Conservation (phyloP, 2,797 vertebrate genomes). For the Triplophysa bombifrons region DNA sequence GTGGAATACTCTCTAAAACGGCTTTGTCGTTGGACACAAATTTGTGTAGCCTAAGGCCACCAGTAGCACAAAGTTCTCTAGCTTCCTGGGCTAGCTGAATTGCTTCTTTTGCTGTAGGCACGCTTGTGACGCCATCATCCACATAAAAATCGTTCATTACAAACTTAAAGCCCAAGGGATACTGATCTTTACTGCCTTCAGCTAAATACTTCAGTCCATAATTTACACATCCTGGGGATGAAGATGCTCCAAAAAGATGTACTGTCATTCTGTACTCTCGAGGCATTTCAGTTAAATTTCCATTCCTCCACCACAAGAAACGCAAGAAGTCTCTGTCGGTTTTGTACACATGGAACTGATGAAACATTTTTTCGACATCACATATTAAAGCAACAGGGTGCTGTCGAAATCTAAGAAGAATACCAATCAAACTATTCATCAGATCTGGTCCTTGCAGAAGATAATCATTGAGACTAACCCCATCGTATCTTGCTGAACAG, state of each 20-base stretch:
- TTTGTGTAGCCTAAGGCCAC: conserved; percentile 42
- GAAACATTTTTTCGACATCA: conserved; percentile 28
- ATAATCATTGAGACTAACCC: background rate
- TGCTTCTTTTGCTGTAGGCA: conserved; percentile 20
- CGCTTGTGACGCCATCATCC: conserved; percentile 33
- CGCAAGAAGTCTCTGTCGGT: background rate
- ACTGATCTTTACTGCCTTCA: background rate
- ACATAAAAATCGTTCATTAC: conserved; percentile 29
- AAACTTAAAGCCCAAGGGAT: conserved; percentile 2
- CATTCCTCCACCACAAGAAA: conserved; percentile 39
- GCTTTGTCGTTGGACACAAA: conserved; percentile 37
- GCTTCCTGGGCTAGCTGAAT: conserved; percentile 36
- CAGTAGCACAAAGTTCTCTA: conserved; percentile 11
- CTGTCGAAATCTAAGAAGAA: background rate
- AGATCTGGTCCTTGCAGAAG: background rate
- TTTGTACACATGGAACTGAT: conserved; percentile 35
- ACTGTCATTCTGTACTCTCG: background rate
- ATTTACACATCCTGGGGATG: conserved; percentile 40
- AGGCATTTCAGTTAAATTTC: conserved; percentile 17
- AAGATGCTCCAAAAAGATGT: conserved; percentile 37
- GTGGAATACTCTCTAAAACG: conserved; percentile 38
- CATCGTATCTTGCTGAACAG: background rate
- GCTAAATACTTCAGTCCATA: conserved; percentile 41
- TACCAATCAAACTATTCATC: too few species aligned
- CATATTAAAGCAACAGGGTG: conserved; percentile 1